Conservation (phyloP, 2,797 vertebrate genomes). For the Pseudochromis fuscus region DNA sequence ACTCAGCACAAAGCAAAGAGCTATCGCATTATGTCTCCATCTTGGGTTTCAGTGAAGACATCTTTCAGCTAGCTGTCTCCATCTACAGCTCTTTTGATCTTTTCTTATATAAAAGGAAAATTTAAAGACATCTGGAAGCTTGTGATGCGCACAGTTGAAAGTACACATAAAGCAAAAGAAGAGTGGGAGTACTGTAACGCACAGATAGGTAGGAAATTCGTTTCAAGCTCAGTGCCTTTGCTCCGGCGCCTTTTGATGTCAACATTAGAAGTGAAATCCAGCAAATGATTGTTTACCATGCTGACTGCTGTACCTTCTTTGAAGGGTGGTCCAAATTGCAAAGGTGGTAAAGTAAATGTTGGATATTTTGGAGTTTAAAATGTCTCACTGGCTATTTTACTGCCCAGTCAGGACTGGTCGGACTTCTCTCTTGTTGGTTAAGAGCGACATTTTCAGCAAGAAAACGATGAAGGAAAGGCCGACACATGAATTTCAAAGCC, state of each 20-base stretch:
- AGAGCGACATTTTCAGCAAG: not conserved
- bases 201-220: not conserved
- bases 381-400: not conserved
- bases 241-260: slow-evolving; percentile 13
- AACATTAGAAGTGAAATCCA: slow-evolving; percentile 11
- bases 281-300: not conserved
- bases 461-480: not conserved
- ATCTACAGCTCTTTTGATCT: not conserved
- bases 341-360: not conserved
- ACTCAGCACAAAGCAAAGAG: not conserved
- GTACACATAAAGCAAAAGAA: not conserved
- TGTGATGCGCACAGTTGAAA: not conserved
- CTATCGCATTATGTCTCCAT: too few relatives aligned
- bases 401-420: slow-evolving; percentile 3
- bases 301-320: not conserved
- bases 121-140: not conserved
- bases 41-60: not conserved
- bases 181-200: not conserved
- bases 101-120: not conserved
- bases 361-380: slow-evolving; percentile 21
- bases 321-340: not conserved
- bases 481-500: slow-evolving; percentile 31
- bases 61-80: not conserved
- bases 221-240: slow-evolving; percentile 2
- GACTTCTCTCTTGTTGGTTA: slow-evolving; percentile 6